Evolutionary conservation across 2,888 invertebrate genomes (phyloP).

Genomic region (Sesia apiformis): DNA sequence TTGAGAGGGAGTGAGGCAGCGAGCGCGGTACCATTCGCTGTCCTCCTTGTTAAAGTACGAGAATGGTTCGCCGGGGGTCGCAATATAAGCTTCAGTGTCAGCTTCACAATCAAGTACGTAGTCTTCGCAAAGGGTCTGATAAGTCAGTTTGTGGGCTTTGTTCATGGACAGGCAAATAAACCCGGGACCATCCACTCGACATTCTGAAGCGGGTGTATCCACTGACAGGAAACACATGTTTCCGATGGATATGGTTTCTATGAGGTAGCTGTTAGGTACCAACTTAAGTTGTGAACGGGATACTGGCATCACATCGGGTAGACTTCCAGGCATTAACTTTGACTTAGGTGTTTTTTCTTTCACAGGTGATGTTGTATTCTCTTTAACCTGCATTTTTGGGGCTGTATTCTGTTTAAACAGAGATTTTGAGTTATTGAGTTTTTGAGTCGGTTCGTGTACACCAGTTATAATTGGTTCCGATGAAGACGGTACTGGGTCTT

Average conservation of each 20-base stretch:
- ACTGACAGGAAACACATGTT: constrained; percentile 27
- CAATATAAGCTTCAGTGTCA: constrained; percentile 10
- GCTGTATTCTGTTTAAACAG: too few species aligned
- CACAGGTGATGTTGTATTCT: not conserved
- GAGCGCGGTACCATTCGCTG: constrained; percentile 51
- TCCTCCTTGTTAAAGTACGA: constrained; percentile 36
- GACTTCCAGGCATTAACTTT: not conserved
- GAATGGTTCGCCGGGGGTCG: constrained; percentile 33
- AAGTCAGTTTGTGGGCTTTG: constrained; percentile 20
- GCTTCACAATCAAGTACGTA: constrained; percentile 24
- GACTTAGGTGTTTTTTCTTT: not conserved
- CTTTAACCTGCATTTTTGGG: too few species aligned
- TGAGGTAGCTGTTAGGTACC: constrained; percentile 10
- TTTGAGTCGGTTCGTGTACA: too few species aligned
- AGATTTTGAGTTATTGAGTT: too few species aligned
- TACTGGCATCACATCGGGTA: not conserved
- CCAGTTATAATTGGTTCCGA: too few species aligned
- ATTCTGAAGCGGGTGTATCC: constrained; percentile 20
- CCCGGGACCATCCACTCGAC: constrained; percentile 21
- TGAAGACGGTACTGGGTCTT: too few species aligned
- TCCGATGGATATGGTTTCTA: constrained; percentile 30
- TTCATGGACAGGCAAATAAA: constrained; percentile 38
- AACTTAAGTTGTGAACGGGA: not conserved
- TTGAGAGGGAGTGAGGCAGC: constrained; percentile 20
- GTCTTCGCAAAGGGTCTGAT: constrained; percentile 30